Evolutionary conservation across 2,888 invertebrate species (phyloP).

Genomic region (Orthosia incerta): DNA sequence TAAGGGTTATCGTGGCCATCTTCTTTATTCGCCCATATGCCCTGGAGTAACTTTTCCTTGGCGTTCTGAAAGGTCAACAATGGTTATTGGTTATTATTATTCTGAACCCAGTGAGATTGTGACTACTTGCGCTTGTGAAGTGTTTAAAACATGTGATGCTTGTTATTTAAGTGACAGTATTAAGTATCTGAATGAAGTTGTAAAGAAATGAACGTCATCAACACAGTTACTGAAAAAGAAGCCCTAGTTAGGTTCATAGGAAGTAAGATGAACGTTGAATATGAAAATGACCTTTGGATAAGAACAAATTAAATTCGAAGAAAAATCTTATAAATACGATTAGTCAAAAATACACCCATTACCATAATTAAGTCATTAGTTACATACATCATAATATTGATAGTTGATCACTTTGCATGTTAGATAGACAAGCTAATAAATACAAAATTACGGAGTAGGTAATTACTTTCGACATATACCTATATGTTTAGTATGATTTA

Average conservation of each 20-base stretch:
- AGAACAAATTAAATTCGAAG: constrained; percentile 24
- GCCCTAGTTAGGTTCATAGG: constrained; percentile 55
- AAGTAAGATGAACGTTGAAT: constrained; percentile 45
- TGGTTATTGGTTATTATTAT: constrained; percentile 35
- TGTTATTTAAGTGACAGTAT: constrained; percentile 56
- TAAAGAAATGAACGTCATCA: constrained; percentile 47
- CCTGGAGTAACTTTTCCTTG: constrained; percentile 89
- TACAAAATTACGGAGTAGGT: background rate
- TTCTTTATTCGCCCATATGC: constrained; percentile 89
- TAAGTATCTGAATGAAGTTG: constrained; percentile 53
- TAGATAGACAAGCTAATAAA: constrained; percentile 52
- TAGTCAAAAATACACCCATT: constrained; percentile 89
- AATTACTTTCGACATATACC: constrained; percentile 9
- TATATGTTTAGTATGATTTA: constrained; percentile 23
- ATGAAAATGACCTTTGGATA: constrained; percentile 57
- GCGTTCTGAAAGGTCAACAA: constrained; percentile 81
- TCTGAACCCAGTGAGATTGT: constrained; percentile 17
- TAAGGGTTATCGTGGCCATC: constrained; percentile 93
- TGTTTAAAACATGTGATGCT: constrained; percentile 54
- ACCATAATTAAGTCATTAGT: constrained; percentile 70
- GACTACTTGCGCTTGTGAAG: constrained; percentile 25
- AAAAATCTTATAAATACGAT: constrained; percentile 60
- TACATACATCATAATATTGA: constrained; percentile 46
- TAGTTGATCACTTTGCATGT: constrained; percentile 60
- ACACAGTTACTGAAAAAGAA: constrained; percentile 56